phyloP scores from a whole-genome alignment of 2,113 vertebrate species.

The Crotalus helleri region DNA sequence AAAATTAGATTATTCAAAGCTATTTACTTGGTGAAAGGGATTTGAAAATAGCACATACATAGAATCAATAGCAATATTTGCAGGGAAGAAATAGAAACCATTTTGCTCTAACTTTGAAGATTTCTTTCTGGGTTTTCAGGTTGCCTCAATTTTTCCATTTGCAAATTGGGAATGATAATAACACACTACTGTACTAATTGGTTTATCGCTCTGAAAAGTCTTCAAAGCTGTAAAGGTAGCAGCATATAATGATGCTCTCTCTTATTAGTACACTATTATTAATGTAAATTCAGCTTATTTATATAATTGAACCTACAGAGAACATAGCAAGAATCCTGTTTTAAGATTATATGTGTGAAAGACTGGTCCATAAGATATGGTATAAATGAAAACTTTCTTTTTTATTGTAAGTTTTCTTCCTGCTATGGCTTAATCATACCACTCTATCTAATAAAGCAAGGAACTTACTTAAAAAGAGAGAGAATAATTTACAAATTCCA shows the following conservation, averaged over 20 bases:
- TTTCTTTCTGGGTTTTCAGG: conserved; percentile 16
- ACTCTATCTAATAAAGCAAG: neutral
- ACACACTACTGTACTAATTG: conserved; percentile 10
- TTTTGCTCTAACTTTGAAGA: conserved; percentile 44
- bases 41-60: conserved; percentile 60
- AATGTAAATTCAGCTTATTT: conserved; percentile 16
- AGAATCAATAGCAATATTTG: conserved; percentile 52
- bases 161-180: conserved; percentile 19
- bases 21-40: conserved; percentile 48
- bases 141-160: conserved; percentile 6
- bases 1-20: conserved; percentile 48
- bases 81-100: conserved; percentile 44
- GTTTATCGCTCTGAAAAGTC: conserved; percentile 21
- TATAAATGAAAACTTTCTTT: neutral
- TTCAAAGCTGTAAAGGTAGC: conserved; percentile 17
- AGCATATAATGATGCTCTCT: conserved; percentile 18
- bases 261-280: conserved; percentile 26
- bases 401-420: neutral
- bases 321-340: neutral
- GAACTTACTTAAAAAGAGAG: neutral
- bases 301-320: conserved; percentile 27
- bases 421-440: neutral
- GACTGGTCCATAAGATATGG: neutral
- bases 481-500: neutral
- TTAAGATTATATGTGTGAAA: neutral